Evolutionary conservation across 1,140 invertebrate genomes (phyloP).

Genomic region (Coenobita brevimanus): DNA sequence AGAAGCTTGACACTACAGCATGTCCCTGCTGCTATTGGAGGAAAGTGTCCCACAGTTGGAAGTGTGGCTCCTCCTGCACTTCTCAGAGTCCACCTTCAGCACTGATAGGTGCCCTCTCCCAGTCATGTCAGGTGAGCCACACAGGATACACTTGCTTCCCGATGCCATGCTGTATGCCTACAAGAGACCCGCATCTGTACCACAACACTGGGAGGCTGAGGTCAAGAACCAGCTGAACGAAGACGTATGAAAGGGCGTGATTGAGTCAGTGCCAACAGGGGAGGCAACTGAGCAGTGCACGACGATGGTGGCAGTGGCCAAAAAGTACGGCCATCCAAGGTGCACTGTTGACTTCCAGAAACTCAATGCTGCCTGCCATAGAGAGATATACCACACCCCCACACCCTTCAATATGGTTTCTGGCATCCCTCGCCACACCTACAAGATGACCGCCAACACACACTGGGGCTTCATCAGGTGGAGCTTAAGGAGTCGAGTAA

Average conservation of each 20-base stretch:
- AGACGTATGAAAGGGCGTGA: slow-evolving; percentile 25
- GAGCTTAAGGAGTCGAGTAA: too few relatives aligned
- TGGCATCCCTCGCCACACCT: neutral
- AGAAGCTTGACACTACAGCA: too few relatives aligned
- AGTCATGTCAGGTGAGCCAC: slow-evolving; percentile 18
- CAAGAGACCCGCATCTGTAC: slow-evolving; percentile 20
- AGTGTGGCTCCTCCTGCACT: neutral
- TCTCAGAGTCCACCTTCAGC: neutral
- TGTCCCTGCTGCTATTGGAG: too few relatives aligned
- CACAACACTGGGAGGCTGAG: too few relatives aligned
- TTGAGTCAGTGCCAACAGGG: slow-evolving; percentile 6
- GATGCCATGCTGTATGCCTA: slow-evolving; percentile 2
- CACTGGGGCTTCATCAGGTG: slow-evolving; percentile 44
- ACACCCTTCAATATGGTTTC: slow-evolving; percentile 39
- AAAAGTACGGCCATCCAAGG: neutral
- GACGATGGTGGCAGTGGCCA: slow-evolving; percentile 29
- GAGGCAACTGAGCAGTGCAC: slow-evolving; percentile 45
- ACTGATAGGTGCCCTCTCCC: slow-evolving; percentile 9
- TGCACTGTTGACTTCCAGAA: too few relatives aligned
- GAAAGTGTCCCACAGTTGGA: too few relatives aligned
- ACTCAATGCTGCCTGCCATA: neutral
- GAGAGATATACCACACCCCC: slow-evolving; percentile 27
- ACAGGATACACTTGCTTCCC: slow-evolving; percentile 13
- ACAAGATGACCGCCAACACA: neutral
- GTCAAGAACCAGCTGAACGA: slow-evolving; percentile 32